Evolutionary conservation across 2,797 vertebrate genomes (phyloP).

Genomic region (Xerus rutilus): DNA sequence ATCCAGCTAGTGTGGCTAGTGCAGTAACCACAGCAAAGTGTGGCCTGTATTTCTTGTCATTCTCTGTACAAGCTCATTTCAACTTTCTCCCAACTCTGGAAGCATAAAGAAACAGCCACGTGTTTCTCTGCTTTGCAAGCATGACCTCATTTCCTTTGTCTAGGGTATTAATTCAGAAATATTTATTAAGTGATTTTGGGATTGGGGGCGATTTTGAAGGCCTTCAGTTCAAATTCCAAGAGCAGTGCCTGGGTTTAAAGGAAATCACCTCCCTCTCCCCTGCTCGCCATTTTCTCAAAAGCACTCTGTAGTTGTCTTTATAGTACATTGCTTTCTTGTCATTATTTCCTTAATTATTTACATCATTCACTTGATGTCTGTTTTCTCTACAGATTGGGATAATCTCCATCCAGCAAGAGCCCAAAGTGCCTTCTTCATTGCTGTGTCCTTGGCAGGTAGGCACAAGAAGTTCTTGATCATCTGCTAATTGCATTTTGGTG

Average conservation of each 20-base stretch:
- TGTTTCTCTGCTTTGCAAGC: conserved; percentile 71
- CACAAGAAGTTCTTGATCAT: not conserved
- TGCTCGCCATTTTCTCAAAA: conserved; percentile 56
- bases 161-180: conserved; percentile 78
- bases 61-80: conserved; percentile 61
- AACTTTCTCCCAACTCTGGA: conserved; percentile 56
- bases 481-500: conserved; percentile 31
- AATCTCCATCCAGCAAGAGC: conserved; percentile 22
- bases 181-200: conserved; percentile 81
- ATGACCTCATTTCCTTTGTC: conserved; percentile 81
- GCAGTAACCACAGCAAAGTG: conserved; percentile 67
- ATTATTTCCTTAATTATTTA: conserved; percentile 51
- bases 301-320: conserved; percentile 40
- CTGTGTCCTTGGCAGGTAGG: not conserved
- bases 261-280: conserved; percentile 62
- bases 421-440: not conserved
- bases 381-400: conserved; percentile 29
- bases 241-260: conserved; percentile 70
- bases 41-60: conserved; percentile 50
- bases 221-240: conserved; percentile 73
- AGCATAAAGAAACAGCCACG: conserved; percentile 61
- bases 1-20: conserved; percentile 61
- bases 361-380: not conserved
- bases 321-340: conserved; percentile 42
- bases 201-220: conserved; percentile 78